Base-by-base conservation (phyloP, 2,888 invertebrate genomes). In the Drosophila borborema region DNA sequence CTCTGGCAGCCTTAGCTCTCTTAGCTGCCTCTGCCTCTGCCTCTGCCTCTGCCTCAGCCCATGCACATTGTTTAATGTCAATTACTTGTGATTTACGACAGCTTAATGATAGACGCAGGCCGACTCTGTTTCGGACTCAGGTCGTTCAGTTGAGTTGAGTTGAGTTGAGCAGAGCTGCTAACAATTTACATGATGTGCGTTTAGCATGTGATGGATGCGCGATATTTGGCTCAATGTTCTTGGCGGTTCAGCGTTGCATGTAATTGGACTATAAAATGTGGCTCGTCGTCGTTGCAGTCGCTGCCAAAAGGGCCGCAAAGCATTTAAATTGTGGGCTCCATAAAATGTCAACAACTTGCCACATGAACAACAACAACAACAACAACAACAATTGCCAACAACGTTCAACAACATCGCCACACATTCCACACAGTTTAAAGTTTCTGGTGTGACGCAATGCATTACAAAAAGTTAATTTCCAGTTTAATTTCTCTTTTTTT, bases 1-100 rank as follows among this genome's bases (percentile, higher is more conserved):
- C 45, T 48, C 60, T 41, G 58, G 51, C 49, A 48, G 60, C 46
- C 61, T 55, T 36, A 36, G 36, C 36, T 40, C 38, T 40, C 38
- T 40, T 40, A 12, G 41, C 56, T 28, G 16, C 45, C 65, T 56
- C 55, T 54, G 45, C 40, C 49, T 6, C 2, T 54, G 45, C 40
- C 49, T 6, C 2, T 6, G 16, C 12, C 45, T 38, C 54, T 28
- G 16, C 45, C 65, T 56, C 55, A 55, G 45, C 40, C 49, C 71
- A 59, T 73, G 72, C 64, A 59, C 74, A 83, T 83, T 86, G 87
- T 86, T 80, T 90, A 89, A 90, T 89, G 87, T 82, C 87, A 88
- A 90, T 90, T 90, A 90, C 87, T 90, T 89, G 87, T 86, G 90
- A 88, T 90, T 89, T 90, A 88, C 90, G 86, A 90, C 90, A 88